phyloP scores from a whole-genome alignment of 2,888 invertebrate species.

The Heteropelma amictum region DNA sequence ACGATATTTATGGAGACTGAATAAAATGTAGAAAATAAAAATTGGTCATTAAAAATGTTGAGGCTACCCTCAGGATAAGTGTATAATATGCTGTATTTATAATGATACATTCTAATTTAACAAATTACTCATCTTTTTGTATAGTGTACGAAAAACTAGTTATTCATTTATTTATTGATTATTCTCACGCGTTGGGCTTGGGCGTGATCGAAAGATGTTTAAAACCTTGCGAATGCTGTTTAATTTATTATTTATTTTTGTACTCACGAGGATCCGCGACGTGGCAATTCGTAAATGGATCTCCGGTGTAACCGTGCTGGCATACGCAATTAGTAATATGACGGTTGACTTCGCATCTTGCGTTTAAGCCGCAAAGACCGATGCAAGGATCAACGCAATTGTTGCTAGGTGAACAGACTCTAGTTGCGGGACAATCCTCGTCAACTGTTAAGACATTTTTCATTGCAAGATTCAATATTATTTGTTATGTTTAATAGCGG shows the following conservation, averaged over 20 bases:
- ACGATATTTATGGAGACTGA: too few species aligned
- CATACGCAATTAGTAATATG: slow-evolving; percentile 90
- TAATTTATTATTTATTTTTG: background rate
- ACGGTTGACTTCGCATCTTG: slow-evolving; percentile 87
- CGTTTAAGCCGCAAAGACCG: slow-evolving; percentile 86
- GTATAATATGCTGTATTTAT: too few species aligned
- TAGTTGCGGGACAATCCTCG: slow-evolving; percentile 86
- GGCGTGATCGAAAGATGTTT: background rate
- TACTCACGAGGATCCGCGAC: slow-evolving; percentile 86
- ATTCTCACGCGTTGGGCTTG: too few species aligned
- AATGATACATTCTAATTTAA: too few species aligned
- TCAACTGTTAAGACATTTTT: slow-evolving; percentile 80
- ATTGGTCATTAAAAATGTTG: too few species aligned
- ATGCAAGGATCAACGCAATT: slow-evolving; percentile 89
- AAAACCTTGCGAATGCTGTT: too few species aligned
- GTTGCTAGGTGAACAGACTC: slow-evolving; percentile 85
- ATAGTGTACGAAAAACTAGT: too few species aligned
- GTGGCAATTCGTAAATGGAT: slow-evolving; percentile 86
- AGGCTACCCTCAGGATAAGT: too few species aligned
- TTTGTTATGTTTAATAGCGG: background rate
- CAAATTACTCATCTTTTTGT: too few species aligned
- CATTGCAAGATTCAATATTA: too few species aligned
- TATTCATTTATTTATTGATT: too few species aligned
- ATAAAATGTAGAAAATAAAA: too few species aligned
- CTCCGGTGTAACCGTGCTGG: slow-evolving; percentile 87